Base-by-base conservation (phyloP, 2,888 invertebrate species). In the Lasioglossum figueresi region DNA sequence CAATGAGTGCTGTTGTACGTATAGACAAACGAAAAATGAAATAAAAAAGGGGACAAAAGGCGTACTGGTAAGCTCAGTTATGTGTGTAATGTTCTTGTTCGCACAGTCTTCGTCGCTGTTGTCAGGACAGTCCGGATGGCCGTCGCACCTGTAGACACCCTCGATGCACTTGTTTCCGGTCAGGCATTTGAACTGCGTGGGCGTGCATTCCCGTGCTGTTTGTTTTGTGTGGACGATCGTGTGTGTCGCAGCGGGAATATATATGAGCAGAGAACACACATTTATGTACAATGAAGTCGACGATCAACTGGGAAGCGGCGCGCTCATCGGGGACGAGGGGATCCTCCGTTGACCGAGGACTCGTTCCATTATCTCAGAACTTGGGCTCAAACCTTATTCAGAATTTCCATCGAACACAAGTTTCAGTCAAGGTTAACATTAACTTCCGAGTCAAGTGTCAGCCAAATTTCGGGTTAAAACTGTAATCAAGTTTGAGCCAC, bases 91-190 rank as follows among this genome's bases (percentile, higher is more conserved):
- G 82, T 92, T 94, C 92, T 92, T 92, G 88, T 93, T 94, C 88
- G 91, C 85, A 91, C 94, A 93, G 84, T 93, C 93, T 93, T 96
- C 96, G 91, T 96, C 96, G 91, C 95, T 95, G 84, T 93, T 93
- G 94, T 96, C 96, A 72, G 95, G 93, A 93, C 96, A 97, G 93
- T 97, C 96, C 85, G 94, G 92, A 87, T 93, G 93, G 87, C 96
- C 95, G 94, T 97, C 96, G 93, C 97, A 96, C 89, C 95, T 94
- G 92, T 95, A 95, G 92, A 93, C 89, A 81, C 92, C 92, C 91
- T 95, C 94, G 93, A 96, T 95, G 94, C 96, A 96, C 88, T 94
- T 95, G 90, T 95, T 95, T 86, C 95, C 95, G 90, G 96, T 95
- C 88, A 93, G 93, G 94, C 96, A 96, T 91, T 95, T 95, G 95